A percentile compares a stretch with the other conserved stretches of the same genome.
These are phyloP conservation scores for Brachyalestes nurse DNA, from an alignment of 2,797 vertebrate genomes.

Conservation along the genomic window DNA sequence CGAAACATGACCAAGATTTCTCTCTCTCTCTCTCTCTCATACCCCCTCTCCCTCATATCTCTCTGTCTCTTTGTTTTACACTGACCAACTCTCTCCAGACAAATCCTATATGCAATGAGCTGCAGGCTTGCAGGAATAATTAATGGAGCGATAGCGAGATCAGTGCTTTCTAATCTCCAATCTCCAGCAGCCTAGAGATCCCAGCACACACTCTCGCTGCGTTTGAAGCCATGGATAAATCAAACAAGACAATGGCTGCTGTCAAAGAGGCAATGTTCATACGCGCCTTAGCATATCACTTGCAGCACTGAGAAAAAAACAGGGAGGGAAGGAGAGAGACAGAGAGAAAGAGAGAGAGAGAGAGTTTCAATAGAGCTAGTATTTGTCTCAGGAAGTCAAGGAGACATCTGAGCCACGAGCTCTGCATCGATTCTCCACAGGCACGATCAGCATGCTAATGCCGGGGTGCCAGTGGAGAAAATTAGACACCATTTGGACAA, in stretches of 20 bases:
- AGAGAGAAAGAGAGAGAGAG: neutral
- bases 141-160: constrained; percentile 68
- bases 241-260: constrained; percentile 71
- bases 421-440: constrained; percentile 30
- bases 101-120: constrained; percentile 4
- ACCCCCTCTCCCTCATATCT: neutral
- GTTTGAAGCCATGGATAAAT: constrained; percentile 68
- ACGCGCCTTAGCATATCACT: neutral
- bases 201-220: constrained; percentile 8
- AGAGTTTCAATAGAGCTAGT: neutral
- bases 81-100: neutral
- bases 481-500: constrained; percentile 34
- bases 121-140: constrained; percentile 67
- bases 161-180: constrained; percentile 63
- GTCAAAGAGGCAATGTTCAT: constrained; percentile 56
- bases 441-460: constrained; percentile 35
- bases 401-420: constrained; percentile 32
- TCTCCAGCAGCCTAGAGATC: constrained; percentile 62
- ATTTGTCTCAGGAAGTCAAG: constrained; percentile 27
- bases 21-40: neutral
- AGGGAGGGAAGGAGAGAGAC: neutral
- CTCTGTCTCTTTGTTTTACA: neutral
- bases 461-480: constrained; percentile 26
- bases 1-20: neutral
- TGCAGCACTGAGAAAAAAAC: neutral